Base-by-base conservation (phyloP, 2,888 invertebrate species). In the Ptilodon capucinus region DNA sequence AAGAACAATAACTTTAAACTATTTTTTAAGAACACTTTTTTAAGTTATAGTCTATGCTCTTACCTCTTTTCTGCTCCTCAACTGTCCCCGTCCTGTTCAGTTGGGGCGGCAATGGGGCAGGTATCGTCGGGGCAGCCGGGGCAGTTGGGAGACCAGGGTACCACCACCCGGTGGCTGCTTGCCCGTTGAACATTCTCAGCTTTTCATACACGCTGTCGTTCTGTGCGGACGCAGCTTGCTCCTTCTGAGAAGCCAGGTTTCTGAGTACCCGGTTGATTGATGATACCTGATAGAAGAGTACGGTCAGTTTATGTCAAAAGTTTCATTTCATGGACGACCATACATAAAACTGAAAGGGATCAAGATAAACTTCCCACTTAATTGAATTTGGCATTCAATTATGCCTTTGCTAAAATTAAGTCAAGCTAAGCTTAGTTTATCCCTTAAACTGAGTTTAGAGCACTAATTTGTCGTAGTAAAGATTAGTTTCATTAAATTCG, bases 181-280 rank as follows among this genome's bases (percentile, higher is more conserved):
- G 97, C 0, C 97, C 98, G 89, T 98, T 98, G 88, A 98, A 97
- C 95, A 98, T 97, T 66, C 98, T 93, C 64, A 98, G 91, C 90
- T 98, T 98, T 89, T 98, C 98, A 88, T 98, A 98, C 40, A 97
- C 97, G 58, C 96, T 96, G 87, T 98, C 98, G 81, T 95, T 95
- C 74, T 95, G 95, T 62, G 94, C 94, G 38, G 94, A 94, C 38
- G 95, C 94, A 69, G 97, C 97, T 84, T 97, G 97, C 89, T 98
- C 99, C 86, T 98, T 99, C 88, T 98, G 98, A 42, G 98, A 97
- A 19, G 98, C 98, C 72, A 99, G 92, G 91, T 99, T 99, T 58
- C 99, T 93, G 50, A 99, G 93, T 54, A 99, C 99, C 69, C 99
- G 95, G 93, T 99, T 99, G 87, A 99, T 99, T 76, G 98, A 98